Evolutionary conservation across 2,797 vertebrate genomes (phyloP), one percentile per base, ranked within the genome.

Genomic region (Sebastes jordani): DNA sequence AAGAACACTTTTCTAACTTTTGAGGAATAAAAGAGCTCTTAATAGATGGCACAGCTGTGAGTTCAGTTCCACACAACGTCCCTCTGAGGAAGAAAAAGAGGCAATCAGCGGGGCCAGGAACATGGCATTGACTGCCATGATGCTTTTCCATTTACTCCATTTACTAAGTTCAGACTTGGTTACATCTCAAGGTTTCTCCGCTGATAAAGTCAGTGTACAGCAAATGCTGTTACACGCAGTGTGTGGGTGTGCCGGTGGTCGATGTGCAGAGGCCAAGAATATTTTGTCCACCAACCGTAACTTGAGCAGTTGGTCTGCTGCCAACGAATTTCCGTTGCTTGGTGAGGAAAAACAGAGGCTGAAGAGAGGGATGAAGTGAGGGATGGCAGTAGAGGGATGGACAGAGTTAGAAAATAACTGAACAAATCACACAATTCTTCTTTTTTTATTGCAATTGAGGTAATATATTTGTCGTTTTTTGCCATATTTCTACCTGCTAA

Each of bases 11-110:
- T 34, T 66, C 23, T 20, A 74, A 68, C 36, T 61, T 91, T 60
- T 71, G 34, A 70, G 61, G 54, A 84, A 73, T 76, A 64, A 91
- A 90, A 76, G 32, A 69, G 72, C 56, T 81, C 38, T 80, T 69
- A 72, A 81, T 80, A 75, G 81, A 83, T 49, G n/a, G 20, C 65
- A 59, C 30, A 46, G 34, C 56, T 10, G 36, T 23, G 63, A 80
- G 64, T 74, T 75, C 27, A 62, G 49, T 82, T 75, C 58, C 30
- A 56, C 60, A 49, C 46, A 52, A 14, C 2, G 18, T 63, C 29
- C 61, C 30, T 63, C 14, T 8, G 9, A 65, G 60, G 60, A 55
- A 14, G 62, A 42, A 32, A 80, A 75, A 1, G 30, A 78, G 66
- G 59, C 62, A 52, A 2, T 61, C 13, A 2, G 30, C 11, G 1